Conservation (phyloP, 1,140 invertebrate genomes). For the Drosophila pectinifera region DNA sequence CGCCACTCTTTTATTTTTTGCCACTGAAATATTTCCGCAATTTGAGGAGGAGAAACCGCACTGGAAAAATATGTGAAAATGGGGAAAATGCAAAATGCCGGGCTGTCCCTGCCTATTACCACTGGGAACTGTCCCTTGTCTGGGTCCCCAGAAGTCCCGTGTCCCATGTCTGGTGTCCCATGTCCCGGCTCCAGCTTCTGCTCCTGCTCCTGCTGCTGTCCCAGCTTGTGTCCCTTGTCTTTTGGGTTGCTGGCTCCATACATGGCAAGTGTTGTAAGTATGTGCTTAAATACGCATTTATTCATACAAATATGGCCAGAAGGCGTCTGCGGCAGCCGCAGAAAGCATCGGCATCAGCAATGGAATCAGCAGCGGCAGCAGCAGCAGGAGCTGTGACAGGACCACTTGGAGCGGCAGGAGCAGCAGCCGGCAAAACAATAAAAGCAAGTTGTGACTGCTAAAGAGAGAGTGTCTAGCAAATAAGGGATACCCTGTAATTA, state of each 20-base stretch:
- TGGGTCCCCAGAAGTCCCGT: constrained; percentile 10
- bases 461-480: neutral
- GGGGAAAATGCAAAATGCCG: constrained; percentile 40
- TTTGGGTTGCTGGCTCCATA: constrained; percentile 59
- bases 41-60: constrained; percentile 18
- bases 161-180: neutral
- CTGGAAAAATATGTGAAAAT: constrained; percentile 40
- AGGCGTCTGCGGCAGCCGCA: constrained; percentile 63
- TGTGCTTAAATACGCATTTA: constrained; percentile 84
- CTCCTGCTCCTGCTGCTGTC: constrained; percentile 6
- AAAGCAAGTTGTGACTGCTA: constrained; percentile 51
- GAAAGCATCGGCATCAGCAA: constrained; percentile 49
- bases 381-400: constrained; percentile 40
- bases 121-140: constrained; percentile 47
- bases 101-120: constrained; percentile 26
- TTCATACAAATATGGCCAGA: constrained; percentile 82
- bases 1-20: constrained; percentile 11
- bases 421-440: constrained; percentile 75
- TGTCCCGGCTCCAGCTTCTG: too few species aligned
- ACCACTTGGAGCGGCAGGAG: constrained; percentile 30
- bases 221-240: constrained; percentile 35
- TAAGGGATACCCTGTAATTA: neutral
- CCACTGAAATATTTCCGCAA: constrained; percentile 30
- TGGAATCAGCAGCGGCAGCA: constrained; percentile 34
- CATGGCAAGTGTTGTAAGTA: constrained; percentile 83